phyloP scores from a whole-genome alignment of 2,797 vertebrate genomes.

The Catamblyrhynchus diadema region DNA sequence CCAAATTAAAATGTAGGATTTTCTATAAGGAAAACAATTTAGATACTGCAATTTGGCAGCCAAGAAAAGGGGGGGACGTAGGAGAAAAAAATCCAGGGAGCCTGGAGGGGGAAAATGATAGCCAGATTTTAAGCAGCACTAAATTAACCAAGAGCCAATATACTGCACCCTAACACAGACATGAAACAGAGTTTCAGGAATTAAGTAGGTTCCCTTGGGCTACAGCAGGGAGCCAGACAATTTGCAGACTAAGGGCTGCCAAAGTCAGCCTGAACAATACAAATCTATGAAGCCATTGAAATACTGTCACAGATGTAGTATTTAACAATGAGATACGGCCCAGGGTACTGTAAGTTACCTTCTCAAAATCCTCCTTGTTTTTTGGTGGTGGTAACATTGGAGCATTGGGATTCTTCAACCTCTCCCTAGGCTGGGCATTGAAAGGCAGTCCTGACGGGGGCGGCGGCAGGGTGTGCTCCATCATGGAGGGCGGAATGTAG shows the following conservation, averaged over 20 bases:
- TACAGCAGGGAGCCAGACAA: conserved; percentile 75
- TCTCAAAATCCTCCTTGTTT: conserved; percentile 99
- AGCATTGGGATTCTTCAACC: conserved; percentile 95
- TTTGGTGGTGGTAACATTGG: conserved; percentile 94
- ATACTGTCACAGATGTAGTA: conserved; percentile 75
- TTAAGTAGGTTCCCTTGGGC: conserved; percentile 65
- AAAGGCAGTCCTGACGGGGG: conserved; percentile 98
- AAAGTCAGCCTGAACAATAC: conserved; percentile 68
- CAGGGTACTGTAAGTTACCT: conserved; percentile 89
- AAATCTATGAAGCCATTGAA: conserved; percentile 71
- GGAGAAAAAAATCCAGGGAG: conserved; percentile 64
- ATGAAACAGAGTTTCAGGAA: conserved; percentile 29
- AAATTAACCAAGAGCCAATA: conserved; percentile 25
- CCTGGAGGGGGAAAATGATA: conserved; percentile 73
- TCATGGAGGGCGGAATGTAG: conserved; percentile 99
- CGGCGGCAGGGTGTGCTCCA: conserved; percentile 97
- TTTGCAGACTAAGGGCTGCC: conserved; percentile 66
- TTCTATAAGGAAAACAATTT: conserved; percentile 70
- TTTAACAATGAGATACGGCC: conserved; percentile 72
- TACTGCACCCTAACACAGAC: not conserved
- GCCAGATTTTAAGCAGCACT: conserved; percentile 66
- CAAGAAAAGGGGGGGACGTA: conserved; percentile 75
- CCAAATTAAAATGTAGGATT: conserved; percentile 66
- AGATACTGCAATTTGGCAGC: conserved; percentile 73
- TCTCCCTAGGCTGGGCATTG: conserved; percentile 96